Conservation (phyloP, 2,888 invertebrate genomes). For the Keiferia lycopersicella region DNA sequence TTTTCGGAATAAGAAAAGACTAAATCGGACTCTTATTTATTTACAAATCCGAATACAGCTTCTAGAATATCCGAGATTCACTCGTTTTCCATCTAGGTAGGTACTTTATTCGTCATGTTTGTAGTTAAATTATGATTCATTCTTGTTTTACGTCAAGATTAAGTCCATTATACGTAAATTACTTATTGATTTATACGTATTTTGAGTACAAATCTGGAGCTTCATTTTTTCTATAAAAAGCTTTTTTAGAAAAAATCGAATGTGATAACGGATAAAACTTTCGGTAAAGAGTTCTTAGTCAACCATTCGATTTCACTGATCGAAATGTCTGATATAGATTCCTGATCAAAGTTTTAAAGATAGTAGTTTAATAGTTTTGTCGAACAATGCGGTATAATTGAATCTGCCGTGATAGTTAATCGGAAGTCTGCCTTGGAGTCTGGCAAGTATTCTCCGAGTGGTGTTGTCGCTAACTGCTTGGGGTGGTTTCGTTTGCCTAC, state of each 20-base stretch:
- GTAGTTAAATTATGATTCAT: slow-evolving; percentile 27
- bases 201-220: slow-evolving; percentile 1
- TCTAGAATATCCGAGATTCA: neutral
- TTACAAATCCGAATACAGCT: slow-evolving; percentile 3
- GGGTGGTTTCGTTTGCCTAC: slow-evolving; percentile 34
- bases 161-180: slow-evolving; percentile 7
- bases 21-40: slow-evolving; percentile 7
- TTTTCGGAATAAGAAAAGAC: neutral
- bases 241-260: neutral
- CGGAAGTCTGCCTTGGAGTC: slow-evolving; percentile 50
- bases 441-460: slow-evolving; percentile 56
- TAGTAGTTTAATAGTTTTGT: slow-evolving; percentile 17
- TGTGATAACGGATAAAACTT: neutral
- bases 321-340: neutral
- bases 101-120: slow-evolving; percentile 7
- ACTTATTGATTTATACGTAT: slow-evolving; percentile 13
- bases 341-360: neutral
- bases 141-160: neutral
- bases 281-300: neutral
- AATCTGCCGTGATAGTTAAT: slow-evolving; percentile 57
- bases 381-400: slow-evolving; percentile 43
- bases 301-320: neutral
- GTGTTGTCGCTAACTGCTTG: slow-evolving; percentile 48
- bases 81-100: neutral
- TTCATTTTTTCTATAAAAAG: slow-evolving; percentile 10